Conservation (phyloP, 2,797 vertebrate species). For the Phaenicophaeus curvirostris region DNA sequence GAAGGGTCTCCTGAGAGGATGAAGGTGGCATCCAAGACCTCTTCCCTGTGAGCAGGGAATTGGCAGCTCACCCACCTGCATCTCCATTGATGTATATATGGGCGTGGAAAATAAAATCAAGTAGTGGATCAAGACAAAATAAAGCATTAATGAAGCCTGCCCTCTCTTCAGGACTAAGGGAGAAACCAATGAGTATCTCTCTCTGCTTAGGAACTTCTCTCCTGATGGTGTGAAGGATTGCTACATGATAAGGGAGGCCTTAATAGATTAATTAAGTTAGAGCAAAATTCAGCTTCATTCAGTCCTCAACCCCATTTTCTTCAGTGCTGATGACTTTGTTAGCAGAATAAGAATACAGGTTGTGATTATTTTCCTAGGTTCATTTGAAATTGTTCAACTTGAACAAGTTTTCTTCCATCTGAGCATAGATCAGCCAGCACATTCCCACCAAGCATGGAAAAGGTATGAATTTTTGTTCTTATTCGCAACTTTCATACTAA, state of each 20-base stretch:
- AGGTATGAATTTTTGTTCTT: not conserved
- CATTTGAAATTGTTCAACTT: not conserved
- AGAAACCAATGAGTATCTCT: not conserved
- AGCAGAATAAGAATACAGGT: not conserved
- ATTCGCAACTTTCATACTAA: not conserved
- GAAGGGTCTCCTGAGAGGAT: rapidly evolving
- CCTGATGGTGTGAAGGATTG: not conserved
- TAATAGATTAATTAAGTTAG: not conserved
- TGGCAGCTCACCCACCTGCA: rapidly evolving
- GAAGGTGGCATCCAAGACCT: not conserved
- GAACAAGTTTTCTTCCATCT: not conserved
- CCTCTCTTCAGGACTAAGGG: no score
- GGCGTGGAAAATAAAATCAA: not conserved
- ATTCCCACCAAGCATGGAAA: rapidly evolving
- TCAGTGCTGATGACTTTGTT: not conserved
- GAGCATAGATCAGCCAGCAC: not conserved
- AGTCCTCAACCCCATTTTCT: not conserved
- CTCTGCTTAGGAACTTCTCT: not conserved
- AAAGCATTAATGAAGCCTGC: not conserved
- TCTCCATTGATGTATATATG: rapidly evolving
- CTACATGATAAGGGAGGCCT: rapidly evolving
- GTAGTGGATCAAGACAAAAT: not conserved
- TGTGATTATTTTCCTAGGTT: not conserved
- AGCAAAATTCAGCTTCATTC: not conserved
- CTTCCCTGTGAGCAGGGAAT: rapidly evolving